These are phyloP conservation scores for Momotus momota DNA, from an alignment of 2,797 vertebrate genomes.

Conservation along the genomic window DNA sequence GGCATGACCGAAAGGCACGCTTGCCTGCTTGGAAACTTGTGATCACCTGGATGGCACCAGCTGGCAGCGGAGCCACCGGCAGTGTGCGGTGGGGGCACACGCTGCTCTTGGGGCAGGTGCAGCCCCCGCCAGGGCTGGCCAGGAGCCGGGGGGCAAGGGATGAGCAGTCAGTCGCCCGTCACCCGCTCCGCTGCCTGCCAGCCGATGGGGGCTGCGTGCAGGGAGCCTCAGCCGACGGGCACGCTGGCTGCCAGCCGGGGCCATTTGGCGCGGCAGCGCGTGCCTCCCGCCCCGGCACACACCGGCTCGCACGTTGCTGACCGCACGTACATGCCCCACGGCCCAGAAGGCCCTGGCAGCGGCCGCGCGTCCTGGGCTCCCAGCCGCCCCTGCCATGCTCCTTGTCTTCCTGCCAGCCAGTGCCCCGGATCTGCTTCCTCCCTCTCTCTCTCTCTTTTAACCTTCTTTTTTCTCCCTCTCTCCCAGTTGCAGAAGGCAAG, in stretches of 20 bases:
- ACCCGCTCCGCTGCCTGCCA: background rate
- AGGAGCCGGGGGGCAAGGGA: background rate
- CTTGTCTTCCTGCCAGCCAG: conserved; percentile 62
- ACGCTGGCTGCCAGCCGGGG: background rate
- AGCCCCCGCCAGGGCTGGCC: background rate
- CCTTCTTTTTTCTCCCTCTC: background rate
- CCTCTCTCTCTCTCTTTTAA: background rate
- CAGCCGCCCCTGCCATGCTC: background rate
- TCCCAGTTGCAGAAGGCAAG: background rate
- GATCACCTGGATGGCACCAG: background rate
- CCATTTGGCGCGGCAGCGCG: background rate
- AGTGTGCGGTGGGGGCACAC: background rate
- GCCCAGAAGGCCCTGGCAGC: conserved; percentile 60
- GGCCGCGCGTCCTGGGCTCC: background rate
- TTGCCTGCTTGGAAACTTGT: background rate
- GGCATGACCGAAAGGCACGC: background rate
- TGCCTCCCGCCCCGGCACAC: background rate
- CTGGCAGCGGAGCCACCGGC: accelerated
- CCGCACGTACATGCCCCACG: conserved; percentile 65
- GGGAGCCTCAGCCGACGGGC: conserved; percentile 19
- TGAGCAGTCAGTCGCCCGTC: background rate
- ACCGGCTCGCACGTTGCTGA: conserved; percentile 41
- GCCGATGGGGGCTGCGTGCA: background rate
- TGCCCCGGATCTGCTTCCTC: conserved; percentile 22
- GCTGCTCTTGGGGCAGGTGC: background rate